Evolutionary conservation across 1,140 invertebrate species (phyloP), one percentile per base, ranked within the genome.

Genomic region (Antheraea pernyi): DNA sequence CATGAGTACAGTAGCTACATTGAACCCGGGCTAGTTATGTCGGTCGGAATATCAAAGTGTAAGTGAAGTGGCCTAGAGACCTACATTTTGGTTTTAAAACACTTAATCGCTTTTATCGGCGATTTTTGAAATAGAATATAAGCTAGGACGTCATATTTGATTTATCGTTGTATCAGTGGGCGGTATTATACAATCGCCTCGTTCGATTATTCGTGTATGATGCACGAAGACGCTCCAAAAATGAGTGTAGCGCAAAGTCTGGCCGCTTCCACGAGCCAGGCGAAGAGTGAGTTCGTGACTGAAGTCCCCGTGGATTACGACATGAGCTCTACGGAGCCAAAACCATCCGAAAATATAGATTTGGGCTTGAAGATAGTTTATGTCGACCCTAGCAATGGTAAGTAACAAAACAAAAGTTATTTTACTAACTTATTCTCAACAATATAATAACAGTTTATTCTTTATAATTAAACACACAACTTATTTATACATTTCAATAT

Each of bases 21-120:
- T 91, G 89, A 89, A 84, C 80, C 86, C 78, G 82, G 86, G 84
- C 88, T 88, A 89, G 84, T 89, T 88, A 89, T 90, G 86, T 91
- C 87, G 77, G 76, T 77, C 81, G 86, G 86, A 91, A 89, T 91
- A 91, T 88, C 86, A 88, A 89, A 91, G 89, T 90, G 85, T 90
- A 90, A 88, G 89, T 91, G 89, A 90, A 89, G 89, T 91, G 89
- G 88, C 89, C 89, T 90, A 91, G 88, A 89, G 87, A 91, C 89
- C 89, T 91, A 91, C 87, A 89, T 91, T 91, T 86, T 86, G 86
- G 84, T 87, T 88, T 87, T 86, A 81, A 83, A 85, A 78, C 76
- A 76, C 79, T 81, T 82, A 82, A 85, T 83, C 78, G 75, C 78
- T 81, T 77, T 82, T 76, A 77, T 81, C 76, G 74, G 78, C 68